Base-by-base conservation (phyloP, 2,113 vertebrate species). In the Bubo bubo region DNA sequence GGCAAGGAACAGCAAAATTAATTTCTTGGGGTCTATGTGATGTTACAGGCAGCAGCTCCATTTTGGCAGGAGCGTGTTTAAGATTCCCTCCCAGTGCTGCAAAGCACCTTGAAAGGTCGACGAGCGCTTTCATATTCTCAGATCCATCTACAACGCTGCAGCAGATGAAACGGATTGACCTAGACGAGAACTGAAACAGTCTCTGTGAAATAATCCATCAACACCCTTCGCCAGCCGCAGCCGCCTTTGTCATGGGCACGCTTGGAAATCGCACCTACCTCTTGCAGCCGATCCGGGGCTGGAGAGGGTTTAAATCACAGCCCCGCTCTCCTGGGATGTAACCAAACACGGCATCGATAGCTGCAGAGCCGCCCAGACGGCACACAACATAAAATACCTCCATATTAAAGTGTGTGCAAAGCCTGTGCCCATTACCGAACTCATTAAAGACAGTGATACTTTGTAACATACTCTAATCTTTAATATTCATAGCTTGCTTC, bases 401-500 rank as follows among this genome's bases (percentile, higher is more conserved):
- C 94, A 53, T 71, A 34, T 90, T 76, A 37, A 72, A 79, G 82
- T 18, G 11, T 17, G 18, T 4, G 81, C 85, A 18, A 3, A 86
- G 92, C 55, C 71, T 5, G 93, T 35, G 89, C 83, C 84, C 93
- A 96, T 97, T 97, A 90, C 97, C 49, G 7, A 85, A 84, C 96
- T 97, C 97, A 81, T 97, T 90, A 94, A 83, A 83, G 94, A 60
- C 85, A 80, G 93, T 62, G 80, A 60, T 84, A 86, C 96, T 95
- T 96, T 47, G 90, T 93, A 90, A 92, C 96, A 49, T 50, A 22
- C 95, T 72, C 95, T 96, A 67, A 91, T 96, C 95, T 76, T 98
- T 98, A 98, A 98, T 98, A 98, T 98, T 98, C 98, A 98, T 94
- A 74, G 88, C 96, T 26, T 14, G 79, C 82, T 34, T 93, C 96